Evolutionary conservation across 2,113 vertebrate genomes (phyloP).

Genomic region (Hylia prasina): DNA sequence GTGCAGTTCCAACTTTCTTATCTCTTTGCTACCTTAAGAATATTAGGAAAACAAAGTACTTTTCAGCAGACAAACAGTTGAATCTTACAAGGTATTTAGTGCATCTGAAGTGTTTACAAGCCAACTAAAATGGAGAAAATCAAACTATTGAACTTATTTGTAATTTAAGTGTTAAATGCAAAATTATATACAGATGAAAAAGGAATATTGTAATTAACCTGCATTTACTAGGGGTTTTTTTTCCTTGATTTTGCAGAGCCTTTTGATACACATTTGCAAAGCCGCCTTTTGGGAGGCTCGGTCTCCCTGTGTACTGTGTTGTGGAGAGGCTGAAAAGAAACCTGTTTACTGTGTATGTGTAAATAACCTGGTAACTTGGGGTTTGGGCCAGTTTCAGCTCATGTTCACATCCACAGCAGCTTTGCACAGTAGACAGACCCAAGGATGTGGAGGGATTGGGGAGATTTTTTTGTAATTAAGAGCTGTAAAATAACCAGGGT

Average conservation of each 20-base stretch:
- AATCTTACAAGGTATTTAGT: constrained; percentile 69
- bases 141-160: constrained; percentile 67
- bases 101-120: constrained; percentile 78
- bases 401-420: constrained; percentile 65
- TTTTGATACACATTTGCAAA: constrained; percentile 73
- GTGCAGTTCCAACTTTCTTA: constrained; percentile 60
- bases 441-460: constrained; percentile 52
- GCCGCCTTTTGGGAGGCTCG: constrained; percentile 45
- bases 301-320: constrained; percentile 67
- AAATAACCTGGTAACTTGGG: constrained; percentile 76
- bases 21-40: constrained; percentile 74
- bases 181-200: constrained; percentile 67
- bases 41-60: constrained; percentile 66
- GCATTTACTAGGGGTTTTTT: constrained; percentile 67
- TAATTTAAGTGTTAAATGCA: constrained; percentile 72
- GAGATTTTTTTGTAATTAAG: constrained; percentile 72
- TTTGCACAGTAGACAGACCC: constrained; percentile 66
- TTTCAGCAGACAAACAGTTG: constrained; percentile 69
- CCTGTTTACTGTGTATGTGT: constrained; percentile 81
- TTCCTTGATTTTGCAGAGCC: constrained; percentile 72
- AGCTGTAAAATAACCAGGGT: constrained; percentile 82
- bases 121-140: constrained; percentile 66
- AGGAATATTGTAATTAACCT: constrained; percentile 76
- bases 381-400: constrained; percentile 66
- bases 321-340: constrained; percentile 74